Evolutionary conservation across 2,797 vertebrate species (phyloP), one percentile per base, ranked within the genome.

Genomic region (Aulostomus chinensis): DNA sequence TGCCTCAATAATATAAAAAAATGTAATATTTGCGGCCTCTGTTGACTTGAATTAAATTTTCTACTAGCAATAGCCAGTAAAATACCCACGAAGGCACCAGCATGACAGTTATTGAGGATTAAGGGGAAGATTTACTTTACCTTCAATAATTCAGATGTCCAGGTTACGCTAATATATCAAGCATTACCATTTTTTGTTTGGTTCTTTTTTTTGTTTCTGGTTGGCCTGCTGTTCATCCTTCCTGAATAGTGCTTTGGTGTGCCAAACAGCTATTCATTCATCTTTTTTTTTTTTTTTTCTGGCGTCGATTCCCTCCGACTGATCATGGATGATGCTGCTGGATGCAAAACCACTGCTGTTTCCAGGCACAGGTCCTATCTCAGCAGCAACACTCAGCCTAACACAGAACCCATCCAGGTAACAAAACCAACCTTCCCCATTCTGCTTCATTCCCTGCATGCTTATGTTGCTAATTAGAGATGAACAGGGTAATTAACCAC

Each of bases 401-500:
- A 68, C 36, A 57, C 34, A 58, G 16, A 73, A 70, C 76, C 58
- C 69, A 66, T 83, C 77, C 77, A 83, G 67, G 60, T 48, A 63
- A 73, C 65, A 64, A 78, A 62, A 53, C 58, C 47, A 62, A n/a
- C 49, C 38, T 58, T 60, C 12, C 30, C 58, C 55, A 47, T 73
- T 77, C 64, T 25, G 39, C 64, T 45, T 39, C 52, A 65, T 71
- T 67, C 53, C 41, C 73, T 61, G 63, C 72, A 59, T 4, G 37
- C 65, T 80, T 68, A 31, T 71, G 59, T 57, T 35, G 67, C 78
- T 81, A 86, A 86, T 89, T 83, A 84, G 74, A 87, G 78, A 73
- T 76, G 65, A 86, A 83, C 72, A 13, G 72, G 55, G 65, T 73
- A 84, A 85, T 83, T 84, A 88, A 76, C 62, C 56, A 68, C 70